These are phyloP conservation scores for Malurus splendens DNA, from an alignment of 2,797 vertebrate species.

Conservation along the genomic window DNA sequence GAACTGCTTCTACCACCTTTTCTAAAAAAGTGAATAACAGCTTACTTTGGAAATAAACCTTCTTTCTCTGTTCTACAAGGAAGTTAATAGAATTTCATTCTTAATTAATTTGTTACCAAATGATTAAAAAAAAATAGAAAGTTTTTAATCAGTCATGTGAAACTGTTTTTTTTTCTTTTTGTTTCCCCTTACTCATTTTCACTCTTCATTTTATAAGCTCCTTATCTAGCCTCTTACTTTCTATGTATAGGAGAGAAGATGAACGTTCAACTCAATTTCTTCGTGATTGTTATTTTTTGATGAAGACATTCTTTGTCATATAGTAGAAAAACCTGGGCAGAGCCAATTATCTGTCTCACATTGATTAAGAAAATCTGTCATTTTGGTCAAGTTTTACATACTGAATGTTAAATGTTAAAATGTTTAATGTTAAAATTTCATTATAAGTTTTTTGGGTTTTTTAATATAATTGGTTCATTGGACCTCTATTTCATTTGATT, in stretches of 20 bases:
- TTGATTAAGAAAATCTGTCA: constrained; percentile 13
- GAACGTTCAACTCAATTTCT: constrained; percentile 31
- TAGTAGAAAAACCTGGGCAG: constrained; percentile 22
- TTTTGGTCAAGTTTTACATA: constrained; percentile 19
- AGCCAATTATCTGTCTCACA: constrained; percentile 28
- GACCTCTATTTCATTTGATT: not conserved
- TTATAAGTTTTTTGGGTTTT: not conserved
- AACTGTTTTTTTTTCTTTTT: not conserved
- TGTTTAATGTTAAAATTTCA: not conserved
- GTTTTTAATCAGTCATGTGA: not conserved
- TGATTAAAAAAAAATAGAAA: not conserved
- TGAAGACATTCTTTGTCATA: constrained; percentile 31
- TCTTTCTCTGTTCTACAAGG: not conserved
- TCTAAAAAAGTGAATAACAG: not conserved
- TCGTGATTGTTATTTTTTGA: constrained; percentile 36
- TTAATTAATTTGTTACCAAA: not conserved
- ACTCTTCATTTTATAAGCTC: not conserved
- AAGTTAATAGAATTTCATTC: not conserved
- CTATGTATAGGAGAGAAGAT: not conserved
- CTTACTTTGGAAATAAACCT: not conserved
- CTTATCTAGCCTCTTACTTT: constrained; percentile 1
- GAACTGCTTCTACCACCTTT: not conserved
- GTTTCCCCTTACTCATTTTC: not conserved
- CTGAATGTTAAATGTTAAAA: not conserved
- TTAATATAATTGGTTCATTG: not conserved